Evolutionary conservation across 2,888 invertebrate species (phyloP).

Genomic region (Pristionchus entomophagus): DNA sequence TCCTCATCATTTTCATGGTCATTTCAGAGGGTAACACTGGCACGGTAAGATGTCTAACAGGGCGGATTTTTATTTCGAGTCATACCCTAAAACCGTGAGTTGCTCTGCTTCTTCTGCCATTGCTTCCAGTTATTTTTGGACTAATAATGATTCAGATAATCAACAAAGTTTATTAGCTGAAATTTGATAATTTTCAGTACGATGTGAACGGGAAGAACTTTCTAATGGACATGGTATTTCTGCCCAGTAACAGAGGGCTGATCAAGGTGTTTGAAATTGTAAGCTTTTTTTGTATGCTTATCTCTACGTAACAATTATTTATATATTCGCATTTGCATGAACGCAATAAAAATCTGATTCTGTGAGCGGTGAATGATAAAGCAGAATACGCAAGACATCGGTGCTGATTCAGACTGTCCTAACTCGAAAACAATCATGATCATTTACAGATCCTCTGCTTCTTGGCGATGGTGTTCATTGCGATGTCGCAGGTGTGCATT

Average conservation of each 20-base stretch:
- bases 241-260: constrained; percentile 62
- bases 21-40: too few relatives aligned
- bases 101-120: background rate
- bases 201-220: constrained; percentile 59
- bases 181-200: constrained; percentile 14
- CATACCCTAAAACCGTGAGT: constrained; percentile 24
- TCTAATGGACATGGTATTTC: constrained; percentile 62
- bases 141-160: too few relatives aligned
- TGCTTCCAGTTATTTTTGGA: too few relatives aligned
- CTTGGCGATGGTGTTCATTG: constrained; percentile 45
- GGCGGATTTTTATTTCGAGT: constrained; percentile 29
- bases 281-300: constrained; percentile 32
- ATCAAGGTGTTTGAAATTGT: constrained; percentile 68
- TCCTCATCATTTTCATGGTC: too few relatives aligned
- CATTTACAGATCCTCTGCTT: constrained; percentile 42
- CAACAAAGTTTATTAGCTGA: too few relatives aligned
- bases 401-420: too few relatives aligned
- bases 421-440: too few relatives aligned
- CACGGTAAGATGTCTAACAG: constrained; percentile 2
- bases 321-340: too few relatives aligned
- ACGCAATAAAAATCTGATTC: too few relatives aligned
- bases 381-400: too few relatives aligned
- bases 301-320: too few relatives aligned
- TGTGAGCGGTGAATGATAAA: too few relatives aligned
- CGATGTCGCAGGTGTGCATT: constrained; percentile 19